Conservation (phyloP, 2,113 vertebrate species). For the Abramis brama region DNA sequence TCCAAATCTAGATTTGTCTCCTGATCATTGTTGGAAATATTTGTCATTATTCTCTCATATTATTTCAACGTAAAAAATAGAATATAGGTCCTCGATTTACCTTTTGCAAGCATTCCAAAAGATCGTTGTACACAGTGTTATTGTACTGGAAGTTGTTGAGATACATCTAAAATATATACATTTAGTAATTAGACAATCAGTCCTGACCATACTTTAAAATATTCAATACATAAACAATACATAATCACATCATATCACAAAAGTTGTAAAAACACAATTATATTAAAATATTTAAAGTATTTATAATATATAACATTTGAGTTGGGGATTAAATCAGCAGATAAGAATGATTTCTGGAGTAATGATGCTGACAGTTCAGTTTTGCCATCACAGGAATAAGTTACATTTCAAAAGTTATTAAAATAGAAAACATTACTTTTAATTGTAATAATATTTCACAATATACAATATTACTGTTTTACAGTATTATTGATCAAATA, state of each 20-base stretch:
- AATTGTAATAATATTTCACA: no score
- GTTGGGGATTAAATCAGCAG: no score
- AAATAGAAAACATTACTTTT: no score
- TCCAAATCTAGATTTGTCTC: background rate
- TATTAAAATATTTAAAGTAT: no score
- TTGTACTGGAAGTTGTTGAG: conserved; percentile 54
- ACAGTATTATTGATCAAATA: no score
- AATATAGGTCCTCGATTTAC: conserved; percentile 54
- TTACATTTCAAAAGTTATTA: no score
- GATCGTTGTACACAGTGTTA: conserved; percentile 62
- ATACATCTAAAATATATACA: conserved; percentile 64
- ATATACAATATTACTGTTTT: no score
- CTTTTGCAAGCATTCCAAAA: conserved; percentile 70
- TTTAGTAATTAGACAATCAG: background rate
- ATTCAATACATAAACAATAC: background rate
- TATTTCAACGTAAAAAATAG: background rate
- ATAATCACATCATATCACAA: background rate
- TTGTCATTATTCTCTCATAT: background rate
- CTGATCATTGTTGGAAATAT: conserved; percentile 55
- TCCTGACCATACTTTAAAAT: background rate
- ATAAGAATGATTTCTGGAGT: no score
- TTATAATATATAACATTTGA: no score
- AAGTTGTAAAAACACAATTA: no score
- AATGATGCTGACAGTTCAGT: no score
- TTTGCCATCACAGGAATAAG: no score